Base-by-base conservation (phyloP, 2,797 vertebrate genomes). In the Neolamprologus multifasciatus region DNA sequence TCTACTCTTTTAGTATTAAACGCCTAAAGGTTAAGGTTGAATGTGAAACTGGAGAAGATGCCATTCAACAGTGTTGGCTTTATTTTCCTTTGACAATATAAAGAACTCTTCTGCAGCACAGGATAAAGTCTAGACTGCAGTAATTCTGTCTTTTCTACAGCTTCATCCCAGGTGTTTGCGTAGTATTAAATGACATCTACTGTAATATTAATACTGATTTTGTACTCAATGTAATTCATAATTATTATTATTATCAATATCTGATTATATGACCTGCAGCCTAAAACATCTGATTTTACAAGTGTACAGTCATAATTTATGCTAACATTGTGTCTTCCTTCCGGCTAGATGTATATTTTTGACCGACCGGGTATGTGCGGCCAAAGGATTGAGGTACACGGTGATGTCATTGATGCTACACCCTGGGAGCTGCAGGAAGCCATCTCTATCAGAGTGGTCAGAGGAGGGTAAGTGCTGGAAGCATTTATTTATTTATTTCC, bases 381-480 rank as follows among this genome's bases (percentile, higher is more conserved):
- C 3, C 94, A 97, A 36, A 95, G 95, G 91, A 95, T 96, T 14
- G 98, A 98, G 88, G 93, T 99, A 21, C 96, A 95, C 74, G 86
- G 96, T 0, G 98, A 99, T 1, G 5, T 97, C 8, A 78, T 94
- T 0, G 97, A 99, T 0, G 96, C 97, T 51, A 98, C 97, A 0
- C 9, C 94, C 21, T 99, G 98, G 98, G 92, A 97, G 26, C 96
- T 98, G 64, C 95, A 93, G 0, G 96, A 96, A 77, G 97, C 96
- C 50, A 97, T 98, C 91, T 99, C 98, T 86, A 89, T 99, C 77
- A 93, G 96, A 54, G 98, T 99, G 69, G 77, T 99, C 77, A 96
- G 99, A 90, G 98, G 99, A 93, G 98, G 98, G 99, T 99, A 94
- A 96, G 85, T 23, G 43, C 43, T 71, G 12, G 62, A 13, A 21